Conservation (phyloP, 2,797 vertebrate genomes). For the Syncerus caffer region DNA sequence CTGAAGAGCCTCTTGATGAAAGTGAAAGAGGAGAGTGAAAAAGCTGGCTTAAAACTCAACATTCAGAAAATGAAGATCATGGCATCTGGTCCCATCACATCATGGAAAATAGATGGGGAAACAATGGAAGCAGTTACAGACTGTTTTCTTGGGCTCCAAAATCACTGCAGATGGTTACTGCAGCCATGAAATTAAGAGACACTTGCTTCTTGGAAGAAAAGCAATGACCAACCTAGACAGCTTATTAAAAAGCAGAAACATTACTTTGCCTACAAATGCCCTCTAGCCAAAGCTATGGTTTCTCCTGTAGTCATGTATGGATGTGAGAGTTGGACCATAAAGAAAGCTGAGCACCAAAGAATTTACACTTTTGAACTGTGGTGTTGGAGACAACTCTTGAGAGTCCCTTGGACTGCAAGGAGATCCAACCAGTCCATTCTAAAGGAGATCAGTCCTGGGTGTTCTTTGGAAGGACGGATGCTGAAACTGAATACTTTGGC, state of each 20-base stretch:
- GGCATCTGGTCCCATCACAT: not conserved
- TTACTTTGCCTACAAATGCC: not conserved
- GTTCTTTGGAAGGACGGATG: not conserved
- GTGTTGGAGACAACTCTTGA: not conserved
- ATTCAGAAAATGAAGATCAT: not conserved
- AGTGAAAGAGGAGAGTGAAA: not conserved
- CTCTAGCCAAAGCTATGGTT: not conserved
- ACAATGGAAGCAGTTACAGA: not conserved
- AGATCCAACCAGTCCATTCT: rapidly evolving
- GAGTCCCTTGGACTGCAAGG: not conserved
- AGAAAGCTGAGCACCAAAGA: not conserved
- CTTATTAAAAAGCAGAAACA: not conserved
- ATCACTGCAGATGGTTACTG: not conserved
- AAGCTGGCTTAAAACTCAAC: not conserved
- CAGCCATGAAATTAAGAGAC: not conserved
- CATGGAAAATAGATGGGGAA: not conserved
- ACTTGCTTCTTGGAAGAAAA: not conserved
- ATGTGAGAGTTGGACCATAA: not conserved
- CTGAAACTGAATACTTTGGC: not conserved
- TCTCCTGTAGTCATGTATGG: not conserved
- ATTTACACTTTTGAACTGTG: not conserved
- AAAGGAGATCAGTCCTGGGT: not conserved
- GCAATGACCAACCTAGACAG: rapidly evolving
- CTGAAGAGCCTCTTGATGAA: not conserved
- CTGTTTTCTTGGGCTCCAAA: not conserved